Evolutionary conservation across 2,888 invertebrate species (phyloP).

Genomic region (Dryocosmus kuriphilus): DNA sequence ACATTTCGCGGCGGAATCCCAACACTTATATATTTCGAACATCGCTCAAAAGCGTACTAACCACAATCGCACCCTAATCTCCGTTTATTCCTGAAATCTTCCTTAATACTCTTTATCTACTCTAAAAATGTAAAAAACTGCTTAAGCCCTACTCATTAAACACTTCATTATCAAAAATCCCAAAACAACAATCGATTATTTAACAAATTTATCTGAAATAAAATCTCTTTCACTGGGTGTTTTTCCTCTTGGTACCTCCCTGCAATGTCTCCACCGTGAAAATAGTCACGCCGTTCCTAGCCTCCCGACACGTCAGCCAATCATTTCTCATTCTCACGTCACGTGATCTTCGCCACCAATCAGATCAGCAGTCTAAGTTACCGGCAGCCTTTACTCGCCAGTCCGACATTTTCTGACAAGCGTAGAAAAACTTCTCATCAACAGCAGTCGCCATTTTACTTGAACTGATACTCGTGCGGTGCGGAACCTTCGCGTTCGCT

Average conservation of each 20-base stretch:
- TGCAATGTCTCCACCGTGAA: slow-evolving; percentile 67
- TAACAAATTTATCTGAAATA: neutral
- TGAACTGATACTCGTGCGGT: slow-evolving; percentile 78
- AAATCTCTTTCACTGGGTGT: neutral
- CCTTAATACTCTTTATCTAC: neutral
- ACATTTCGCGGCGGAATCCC: slow-evolving; percentile 38
- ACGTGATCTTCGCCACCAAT: slow-evolving; percentile 79
- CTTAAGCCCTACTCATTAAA: neutral
- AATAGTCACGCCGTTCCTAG: slow-evolving; percentile 76
- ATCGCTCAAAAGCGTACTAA: slow-evolving; percentile 8
- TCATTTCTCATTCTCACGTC: slow-evolving; percentile 70
- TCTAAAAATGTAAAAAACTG: neutral
- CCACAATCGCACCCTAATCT: neutral
- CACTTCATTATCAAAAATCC: neutral
- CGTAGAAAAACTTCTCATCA: slow-evolving; percentile 97
- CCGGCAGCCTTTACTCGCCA: slow-evolving; percentile 75
- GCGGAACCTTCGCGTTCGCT: slow-evolving; percentile 67
- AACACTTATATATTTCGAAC: slow-evolving; percentile 22
- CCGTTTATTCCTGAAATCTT: neutral
- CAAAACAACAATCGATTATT: neutral
- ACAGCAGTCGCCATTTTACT: slow-evolving; percentile 95
- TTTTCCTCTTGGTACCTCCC: slow-evolving; percentile 3
- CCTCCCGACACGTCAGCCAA: slow-evolving; percentile 77
- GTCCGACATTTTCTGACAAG: slow-evolving; percentile 90
- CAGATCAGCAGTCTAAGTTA: slow-evolving; percentile 67